Percentiles rank a stretch among this genome's conserved stretches.
These are phyloP conservation scores for Xenopus laevis DNA, from an alignment of 2,113 vertebrate genomes.

Conservation along the genomic window DNA sequence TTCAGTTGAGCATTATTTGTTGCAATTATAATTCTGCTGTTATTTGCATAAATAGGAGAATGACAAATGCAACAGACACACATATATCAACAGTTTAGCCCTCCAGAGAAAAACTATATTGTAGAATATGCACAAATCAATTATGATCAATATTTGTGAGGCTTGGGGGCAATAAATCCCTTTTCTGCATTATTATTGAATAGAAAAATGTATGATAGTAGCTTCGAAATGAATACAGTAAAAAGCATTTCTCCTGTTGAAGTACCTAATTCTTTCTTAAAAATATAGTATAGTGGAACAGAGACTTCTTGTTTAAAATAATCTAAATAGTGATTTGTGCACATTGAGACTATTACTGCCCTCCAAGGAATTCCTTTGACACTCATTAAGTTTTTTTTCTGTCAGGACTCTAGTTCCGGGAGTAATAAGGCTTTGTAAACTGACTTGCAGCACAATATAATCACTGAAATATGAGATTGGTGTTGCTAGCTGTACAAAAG, in stretches of 20 bases:
- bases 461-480: slow-evolving; percentile 39
- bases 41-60: slow-evolving; percentile 20
- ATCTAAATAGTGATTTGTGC: slow-evolving; percentile 58
- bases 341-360: slow-evolving; percentile 48
- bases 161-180: slow-evolving; percentile 37
- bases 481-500: slow-evolving; percentile 26
- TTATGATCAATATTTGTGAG: slow-evolving; percentile 27
- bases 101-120: neutral
- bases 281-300: slow-evolving; percentile 45
- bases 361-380: slow-evolving; percentile 50
- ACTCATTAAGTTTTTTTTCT: slow-evolving; percentile 54
- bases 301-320: slow-evolving; percentile 39
- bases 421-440: slow-evolving; percentile 47
- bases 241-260: neutral
- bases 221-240: neutral
- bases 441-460: slow-evolving; percentile 39
- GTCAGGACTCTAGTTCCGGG: slow-evolving; percentile 46
- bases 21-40: neutral
- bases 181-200: slow-evolving; percentile 31
- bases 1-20: neutral
- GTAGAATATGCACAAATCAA: slow-evolving; percentile 1
- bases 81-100: neutral
- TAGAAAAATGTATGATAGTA: neutral
- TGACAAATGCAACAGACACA: slow-evolving; percentile 14
- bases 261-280: slow-evolving; percentile 25